phyloP scores from a whole-genome alignment of 2,113 vertebrate genomes.

The Catharus fuscescens region DNA sequence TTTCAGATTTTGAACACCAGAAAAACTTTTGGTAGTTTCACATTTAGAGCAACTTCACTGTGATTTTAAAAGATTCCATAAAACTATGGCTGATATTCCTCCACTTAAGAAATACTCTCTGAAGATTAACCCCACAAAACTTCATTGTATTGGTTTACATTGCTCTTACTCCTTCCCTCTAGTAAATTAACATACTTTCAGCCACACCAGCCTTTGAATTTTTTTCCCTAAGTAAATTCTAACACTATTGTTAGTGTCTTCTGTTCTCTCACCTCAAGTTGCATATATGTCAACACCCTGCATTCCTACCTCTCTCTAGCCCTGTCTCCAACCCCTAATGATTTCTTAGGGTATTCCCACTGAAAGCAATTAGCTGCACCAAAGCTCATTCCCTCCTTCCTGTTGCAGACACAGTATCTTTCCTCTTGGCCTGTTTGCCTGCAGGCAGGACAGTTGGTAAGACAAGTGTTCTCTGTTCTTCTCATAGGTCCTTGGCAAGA shows the following conservation, averaged over 20 bases:
- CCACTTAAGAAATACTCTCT: neutral
- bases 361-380: neutral
- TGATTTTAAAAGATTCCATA: neutral
- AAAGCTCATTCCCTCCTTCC: neutral
- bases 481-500: neutral
- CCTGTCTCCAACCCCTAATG: neutral
- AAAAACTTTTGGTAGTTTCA: neutral
- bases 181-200: neutral
- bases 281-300: neutral
- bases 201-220: neutral
- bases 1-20: neutral
- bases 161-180: neutral
- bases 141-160: neutral
- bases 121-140: neutral
- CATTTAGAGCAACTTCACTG: neutral
- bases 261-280: neutral
- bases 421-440: neutral
- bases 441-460: neutral
- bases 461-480: neutral
- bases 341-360: neutral
- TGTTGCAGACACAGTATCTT: neutral
- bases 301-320: neutral
- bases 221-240: neutral
- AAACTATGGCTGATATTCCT: neutral
- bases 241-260: neutral